Evolutionary conservation across 2,113 vertebrate genomes (phyloP).

Genomic region (Lamprotornis superbus): DNA sequence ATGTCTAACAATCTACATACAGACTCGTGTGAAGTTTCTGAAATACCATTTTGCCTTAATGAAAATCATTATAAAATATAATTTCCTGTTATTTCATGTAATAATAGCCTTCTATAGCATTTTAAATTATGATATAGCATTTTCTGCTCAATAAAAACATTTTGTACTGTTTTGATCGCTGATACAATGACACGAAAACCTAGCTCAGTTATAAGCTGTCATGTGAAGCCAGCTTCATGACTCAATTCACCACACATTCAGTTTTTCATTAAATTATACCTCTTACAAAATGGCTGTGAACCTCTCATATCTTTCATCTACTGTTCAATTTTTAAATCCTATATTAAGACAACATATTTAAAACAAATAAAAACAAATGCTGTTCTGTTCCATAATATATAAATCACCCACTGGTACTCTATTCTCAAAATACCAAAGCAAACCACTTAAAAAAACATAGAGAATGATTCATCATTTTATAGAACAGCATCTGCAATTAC

Average conservation of each 20-base stretch:
- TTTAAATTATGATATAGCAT: not conserved
- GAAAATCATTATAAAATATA: not conserved
- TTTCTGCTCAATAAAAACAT: not conserved
- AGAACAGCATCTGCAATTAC: conserved; percentile 7
- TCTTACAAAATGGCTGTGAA: not conserved
- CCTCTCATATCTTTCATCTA: not conserved
- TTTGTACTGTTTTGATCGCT: not conserved
- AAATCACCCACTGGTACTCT: not conserved
- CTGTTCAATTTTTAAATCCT: not conserved
- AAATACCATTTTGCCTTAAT: not conserved
- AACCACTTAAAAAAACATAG: rapidly evolving
- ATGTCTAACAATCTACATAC: not conserved
- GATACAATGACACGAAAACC: not conserved
- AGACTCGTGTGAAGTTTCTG: not conserved
- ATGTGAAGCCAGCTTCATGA: not conserved
- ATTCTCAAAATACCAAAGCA: not conserved
- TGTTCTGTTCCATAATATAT: not conserved
- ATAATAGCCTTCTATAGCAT: not conserved
- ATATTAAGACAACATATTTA: not conserved
- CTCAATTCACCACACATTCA: not conserved
- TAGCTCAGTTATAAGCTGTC: not conserved
- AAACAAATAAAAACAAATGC: not conserved
- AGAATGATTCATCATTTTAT: not conserved
- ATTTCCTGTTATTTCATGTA: not conserved
- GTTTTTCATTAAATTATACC: not conserved